Conservation (phyloP, 1,140 invertebrate genomes). For the Chironomus striatipennis region DNA sequence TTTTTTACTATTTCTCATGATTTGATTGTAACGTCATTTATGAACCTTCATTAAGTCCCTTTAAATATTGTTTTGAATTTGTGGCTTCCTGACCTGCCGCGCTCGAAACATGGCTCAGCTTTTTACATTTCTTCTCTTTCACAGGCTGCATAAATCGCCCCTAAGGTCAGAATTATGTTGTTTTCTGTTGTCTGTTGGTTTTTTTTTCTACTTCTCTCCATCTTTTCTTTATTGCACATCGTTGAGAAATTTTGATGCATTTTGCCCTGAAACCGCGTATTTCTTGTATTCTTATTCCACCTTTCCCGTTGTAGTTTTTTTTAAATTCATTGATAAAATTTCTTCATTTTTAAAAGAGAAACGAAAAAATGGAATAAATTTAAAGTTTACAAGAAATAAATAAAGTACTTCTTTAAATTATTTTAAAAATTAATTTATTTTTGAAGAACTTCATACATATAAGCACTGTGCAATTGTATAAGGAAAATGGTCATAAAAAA, state of each 20-base stretch:
- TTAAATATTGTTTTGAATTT: constrained; percentile 3
- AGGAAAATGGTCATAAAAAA: no score
- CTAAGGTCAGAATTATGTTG: constrained; percentile 13
- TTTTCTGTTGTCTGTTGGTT: constrained; percentile 1
- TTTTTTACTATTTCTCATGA: background rate
- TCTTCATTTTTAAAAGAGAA: background rate
- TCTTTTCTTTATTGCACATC: background rate
- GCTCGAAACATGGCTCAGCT: constrained; percentile 4
- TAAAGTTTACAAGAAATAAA: no score
- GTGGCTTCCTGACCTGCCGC: constrained; percentile 10
- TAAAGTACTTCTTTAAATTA: no score
- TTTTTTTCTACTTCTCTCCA: background rate
- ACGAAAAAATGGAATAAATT: no score
- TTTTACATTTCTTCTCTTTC: background rate
- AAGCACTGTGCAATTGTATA: no score
- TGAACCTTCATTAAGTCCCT: constrained; percentile 12
- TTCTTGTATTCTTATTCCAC: background rate
- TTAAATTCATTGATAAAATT: background rate
- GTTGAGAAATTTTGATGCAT: background rate
- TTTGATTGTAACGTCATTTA: background rate
- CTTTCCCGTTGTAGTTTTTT: background rate
- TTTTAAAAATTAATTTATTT: no score
- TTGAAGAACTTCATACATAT: no score
- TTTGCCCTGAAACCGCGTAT: background rate
- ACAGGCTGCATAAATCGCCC: background rate